A percentile compares a stretch with the other conserved stretches of the same genome.
These are phyloP conservation scores for Drosophila rhopaloa DNA, from an alignment of 1,140 invertebrate species.

Conservation along the genomic window DNA sequence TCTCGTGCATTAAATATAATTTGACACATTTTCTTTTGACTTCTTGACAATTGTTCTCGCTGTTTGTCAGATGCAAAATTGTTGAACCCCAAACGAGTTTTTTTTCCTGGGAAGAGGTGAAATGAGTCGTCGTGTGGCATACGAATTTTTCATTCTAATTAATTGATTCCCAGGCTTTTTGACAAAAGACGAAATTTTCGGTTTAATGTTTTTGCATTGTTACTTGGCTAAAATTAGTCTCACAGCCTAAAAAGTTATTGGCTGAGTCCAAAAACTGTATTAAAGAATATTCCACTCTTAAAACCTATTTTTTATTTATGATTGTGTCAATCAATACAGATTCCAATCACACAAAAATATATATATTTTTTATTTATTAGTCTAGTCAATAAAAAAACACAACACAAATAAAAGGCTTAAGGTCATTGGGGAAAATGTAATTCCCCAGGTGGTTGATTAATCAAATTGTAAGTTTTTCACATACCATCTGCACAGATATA, in stretches of 20 bases:
- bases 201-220: no score
- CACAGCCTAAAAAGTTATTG: no score
- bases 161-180: background rate
- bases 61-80: constrained; percentile 15
- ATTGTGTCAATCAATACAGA: no score
- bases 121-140: constrained; percentile 2
- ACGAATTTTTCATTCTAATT: background rate
- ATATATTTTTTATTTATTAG: no score
- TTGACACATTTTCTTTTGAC: constrained; percentile 49
- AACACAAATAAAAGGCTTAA: background rate
- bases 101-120: constrained; percentile 10
- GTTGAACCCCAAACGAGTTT: constrained; percentile 43
- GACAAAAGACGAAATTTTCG: background rate
- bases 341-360: no score
- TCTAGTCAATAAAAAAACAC: no score
- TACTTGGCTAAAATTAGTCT: no score
- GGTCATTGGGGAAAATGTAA: constrained; percentile 23
- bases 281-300: no score
- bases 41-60: constrained; percentile 38
- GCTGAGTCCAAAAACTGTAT: no score
- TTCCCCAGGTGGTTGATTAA: constrained; percentile 17
- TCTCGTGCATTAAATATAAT: constrained; percentile 44
- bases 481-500: background rate
- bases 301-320: no score
- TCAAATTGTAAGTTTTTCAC: constrained; percentile 21